These are phyloP conservation scores for Napeogenes inachia DNA, from an alignment of 2,888 invertebrate genomes.

Conservation along the genomic window DNA sequence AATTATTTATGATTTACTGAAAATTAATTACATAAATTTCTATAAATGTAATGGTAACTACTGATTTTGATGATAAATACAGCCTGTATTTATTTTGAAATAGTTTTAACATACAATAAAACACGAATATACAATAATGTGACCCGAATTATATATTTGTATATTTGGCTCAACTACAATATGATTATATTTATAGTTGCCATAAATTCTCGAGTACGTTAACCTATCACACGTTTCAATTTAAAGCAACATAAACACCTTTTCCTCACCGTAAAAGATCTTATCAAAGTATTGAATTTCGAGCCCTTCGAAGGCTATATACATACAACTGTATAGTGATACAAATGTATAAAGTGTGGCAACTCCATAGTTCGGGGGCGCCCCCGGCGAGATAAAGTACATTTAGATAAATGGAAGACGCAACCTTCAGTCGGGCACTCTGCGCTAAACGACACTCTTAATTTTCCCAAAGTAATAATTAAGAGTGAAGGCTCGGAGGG, in stretches of 20 bases:
- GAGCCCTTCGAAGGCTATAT: slow-evolving; percentile 26
- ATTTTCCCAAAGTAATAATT: slow-evolving; percentile 79
- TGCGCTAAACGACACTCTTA: slow-evolving; percentile 76
- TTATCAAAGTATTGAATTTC: slow-evolving; percentile 29
- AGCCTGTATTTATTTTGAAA: too few relatives aligned
- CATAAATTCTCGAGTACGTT: slow-evolving; percentile 1
- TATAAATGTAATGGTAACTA: too few relatives aligned
- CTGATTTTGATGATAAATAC: too few relatives aligned
- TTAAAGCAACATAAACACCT: slow-evolving; percentile 20
- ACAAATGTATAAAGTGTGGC: slow-evolving; percentile 34
- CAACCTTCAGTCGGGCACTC: slow-evolving; percentile 68
- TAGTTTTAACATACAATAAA: too few relatives aligned
- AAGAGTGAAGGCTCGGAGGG: slow-evolving; percentile 74
- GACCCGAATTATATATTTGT: background rate
- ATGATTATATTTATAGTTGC: background rate
- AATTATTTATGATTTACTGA: too few relatives aligned
- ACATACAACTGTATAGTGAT: slow-evolving; percentile 8
- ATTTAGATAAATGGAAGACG: slow-evolving; percentile 73
- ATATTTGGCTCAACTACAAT: background rate
- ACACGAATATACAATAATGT: too few relatives aligned
- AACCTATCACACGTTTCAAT: slow-evolving; percentile 16
- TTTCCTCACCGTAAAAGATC: slow-evolving; percentile 20
- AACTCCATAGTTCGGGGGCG: slow-evolving; percentile 49
- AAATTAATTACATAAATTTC: too few relatives aligned
- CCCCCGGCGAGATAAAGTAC: slow-evolving; percentile 71